phyloP scores from a whole-genome alignment of 1,140 invertebrate genomes.

The Stenopsyche tienmushanensis region DNA sequence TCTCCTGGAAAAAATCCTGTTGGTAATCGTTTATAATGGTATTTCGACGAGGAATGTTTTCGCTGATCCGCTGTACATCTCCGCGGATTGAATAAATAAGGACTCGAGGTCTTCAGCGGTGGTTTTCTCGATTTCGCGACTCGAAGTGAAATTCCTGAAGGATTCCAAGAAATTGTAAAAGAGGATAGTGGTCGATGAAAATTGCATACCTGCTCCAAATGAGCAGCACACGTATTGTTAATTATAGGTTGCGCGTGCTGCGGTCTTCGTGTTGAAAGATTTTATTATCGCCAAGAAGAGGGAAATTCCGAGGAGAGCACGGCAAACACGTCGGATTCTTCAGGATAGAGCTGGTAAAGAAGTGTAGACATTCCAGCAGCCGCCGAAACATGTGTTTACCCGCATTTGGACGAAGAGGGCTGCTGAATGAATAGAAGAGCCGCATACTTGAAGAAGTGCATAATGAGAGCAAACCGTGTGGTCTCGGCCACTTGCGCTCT shows the following conservation, averaged over 20 bases:
- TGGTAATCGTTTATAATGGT: no score
- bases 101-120: no score
- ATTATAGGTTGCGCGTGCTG: background rate
- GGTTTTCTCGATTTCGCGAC: no score
- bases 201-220: no score
- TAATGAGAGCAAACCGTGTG: background rate
- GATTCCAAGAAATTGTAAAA: no score
- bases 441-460: background rate
- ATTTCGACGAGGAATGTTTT: no score
- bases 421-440: background rate
- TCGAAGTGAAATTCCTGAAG: no score
- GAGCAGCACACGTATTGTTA: no score
- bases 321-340: background rate
- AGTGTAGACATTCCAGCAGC: background rate
- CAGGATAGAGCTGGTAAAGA: background rate
- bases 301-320: background rate
- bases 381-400: background rate
- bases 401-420: background rate
- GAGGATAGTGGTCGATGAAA: no score
- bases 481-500: background rate
- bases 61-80: no score
- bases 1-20: no score
- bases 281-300: background rate
- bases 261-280: background rate
- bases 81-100: no score